These are phyloP conservation scores for Glossophaga mutica DNA, from an alignment of 2,797 vertebrate genomes.

Conservation along the genomic window DNA sequence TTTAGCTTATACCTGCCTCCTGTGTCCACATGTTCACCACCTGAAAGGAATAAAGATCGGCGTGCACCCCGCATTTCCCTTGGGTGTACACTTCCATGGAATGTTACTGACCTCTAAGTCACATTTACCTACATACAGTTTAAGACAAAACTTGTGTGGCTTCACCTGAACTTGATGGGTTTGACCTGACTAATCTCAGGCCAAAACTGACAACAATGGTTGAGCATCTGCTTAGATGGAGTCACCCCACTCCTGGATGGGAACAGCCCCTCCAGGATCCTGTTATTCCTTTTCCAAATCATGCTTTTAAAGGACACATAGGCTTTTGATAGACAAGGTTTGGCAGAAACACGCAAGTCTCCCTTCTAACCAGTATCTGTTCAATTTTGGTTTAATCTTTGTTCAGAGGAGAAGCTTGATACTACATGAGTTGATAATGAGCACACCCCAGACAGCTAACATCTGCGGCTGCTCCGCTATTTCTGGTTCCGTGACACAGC, in stretches of 20 bases:
- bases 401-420: neutral
- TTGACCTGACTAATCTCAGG: neutral
- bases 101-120: neutral
- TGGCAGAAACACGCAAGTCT: neutral
- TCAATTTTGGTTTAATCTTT: neutral
- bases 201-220: neutral
- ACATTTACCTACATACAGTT: neutral
- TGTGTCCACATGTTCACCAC: neutral
- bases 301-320: neutral
- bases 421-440: neutral
- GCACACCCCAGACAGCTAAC: accelerated
- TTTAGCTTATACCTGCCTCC: neutral
- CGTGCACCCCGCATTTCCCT: neutral
- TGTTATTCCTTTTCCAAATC: neutral
- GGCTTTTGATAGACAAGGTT: neutral
- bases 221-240: neutral
- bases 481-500: neutral
- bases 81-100: neutral
- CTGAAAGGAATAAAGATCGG: neutral
- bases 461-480: neutral
- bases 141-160: neutral
- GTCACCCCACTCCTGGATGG: neutral
- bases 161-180: neutral
- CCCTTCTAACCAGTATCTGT: neutral
- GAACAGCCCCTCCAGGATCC: neutral